These are phyloP conservation scores for Embiotoca jacksoni DNA, from an alignment of 2,113 vertebrate species.

Conservation along the genomic window DNA sequence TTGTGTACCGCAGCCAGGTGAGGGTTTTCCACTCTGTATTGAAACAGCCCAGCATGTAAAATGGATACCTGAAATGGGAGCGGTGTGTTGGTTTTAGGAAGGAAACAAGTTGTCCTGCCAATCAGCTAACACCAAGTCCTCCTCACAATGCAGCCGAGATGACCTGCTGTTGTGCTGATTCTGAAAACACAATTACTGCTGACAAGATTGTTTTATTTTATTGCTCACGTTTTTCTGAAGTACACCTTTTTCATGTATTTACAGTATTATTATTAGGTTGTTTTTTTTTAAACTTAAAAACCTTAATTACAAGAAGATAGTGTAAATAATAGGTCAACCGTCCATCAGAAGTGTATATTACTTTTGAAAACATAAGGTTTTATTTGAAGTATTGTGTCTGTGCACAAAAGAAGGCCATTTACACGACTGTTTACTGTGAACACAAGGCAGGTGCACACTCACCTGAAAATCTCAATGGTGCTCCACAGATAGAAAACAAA, in stretches of 20 bases:
- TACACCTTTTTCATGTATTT: no score
- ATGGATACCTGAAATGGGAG: slow-evolving; percentile 89
- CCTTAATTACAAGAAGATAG: no score
- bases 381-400: background rate
- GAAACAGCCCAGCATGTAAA: slow-evolving; percentile 94
- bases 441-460: slow-evolving; percentile 34
- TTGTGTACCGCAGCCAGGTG: slow-evolving; percentile 94
- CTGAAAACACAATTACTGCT: no score
- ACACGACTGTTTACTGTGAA: background rate
- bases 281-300: no score
- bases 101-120: background rate
- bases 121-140: background rate
- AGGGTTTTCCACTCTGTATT: slow-evolving; percentile 94
- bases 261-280: no score
- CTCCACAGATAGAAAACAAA: slow-evolving; percentile 97
- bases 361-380: no score
- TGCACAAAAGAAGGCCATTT: background rate
- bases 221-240: no score
- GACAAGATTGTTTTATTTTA: no score
- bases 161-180: no score
- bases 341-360: no score
- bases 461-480: slow-evolving; percentile 91
- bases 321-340: no score
- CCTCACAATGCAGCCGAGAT: background rate
- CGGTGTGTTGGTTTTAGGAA: background rate